A percentile compares a stretch with the other conserved stretches of the same genome.
Evolutionary conservation across 1,140 invertebrate species (phyloP).

Genomic region (Cyclargus thomasi): DNA sequence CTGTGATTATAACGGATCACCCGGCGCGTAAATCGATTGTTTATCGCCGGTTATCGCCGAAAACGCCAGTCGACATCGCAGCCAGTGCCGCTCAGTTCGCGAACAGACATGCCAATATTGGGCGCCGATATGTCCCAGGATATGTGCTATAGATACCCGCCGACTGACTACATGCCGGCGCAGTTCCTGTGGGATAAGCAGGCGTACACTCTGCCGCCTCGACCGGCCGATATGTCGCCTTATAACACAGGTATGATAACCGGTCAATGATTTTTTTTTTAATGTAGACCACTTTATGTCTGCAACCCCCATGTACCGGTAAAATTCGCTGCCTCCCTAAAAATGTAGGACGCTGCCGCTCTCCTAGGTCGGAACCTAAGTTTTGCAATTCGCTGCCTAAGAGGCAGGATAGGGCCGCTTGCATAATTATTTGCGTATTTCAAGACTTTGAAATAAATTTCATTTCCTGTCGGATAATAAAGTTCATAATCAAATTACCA

Average conservation of each 20-base stretch:
- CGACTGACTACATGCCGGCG: constrained; percentile 41
- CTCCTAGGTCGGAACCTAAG: no score
- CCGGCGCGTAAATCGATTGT: constrained; percentile 40
- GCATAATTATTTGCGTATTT: no score
- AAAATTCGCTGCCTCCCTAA: no score
- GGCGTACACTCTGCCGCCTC: constrained; percentile 38
- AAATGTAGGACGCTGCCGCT: no score
- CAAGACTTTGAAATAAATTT: no score
- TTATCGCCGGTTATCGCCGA: constrained; percentile 28
- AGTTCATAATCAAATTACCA: no score
- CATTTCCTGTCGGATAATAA: no score
- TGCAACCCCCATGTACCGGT: no score
- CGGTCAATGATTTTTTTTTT: no score
- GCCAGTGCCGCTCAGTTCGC: constrained; percentile 30
- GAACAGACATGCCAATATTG: constrained; percentile 53
- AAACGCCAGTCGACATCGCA: constrained; percentile 36
- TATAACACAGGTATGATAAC: constrained; percentile 53
- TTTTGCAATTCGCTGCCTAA: no score
- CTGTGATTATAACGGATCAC: constrained; percentile 35
- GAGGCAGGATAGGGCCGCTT: no score
- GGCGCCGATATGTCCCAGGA: constrained; percentile 54
- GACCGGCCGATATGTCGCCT: constrained; percentile 32
- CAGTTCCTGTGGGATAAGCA: constrained; percentile 51
- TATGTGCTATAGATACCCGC: constrained; percentile 42
- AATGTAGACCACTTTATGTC: no score